Evolutionary conservation across 2,113 vertebrate genomes (phyloP), one percentile per base, ranked within the genome.

Genomic region (Crotalus helleri): DNA sequence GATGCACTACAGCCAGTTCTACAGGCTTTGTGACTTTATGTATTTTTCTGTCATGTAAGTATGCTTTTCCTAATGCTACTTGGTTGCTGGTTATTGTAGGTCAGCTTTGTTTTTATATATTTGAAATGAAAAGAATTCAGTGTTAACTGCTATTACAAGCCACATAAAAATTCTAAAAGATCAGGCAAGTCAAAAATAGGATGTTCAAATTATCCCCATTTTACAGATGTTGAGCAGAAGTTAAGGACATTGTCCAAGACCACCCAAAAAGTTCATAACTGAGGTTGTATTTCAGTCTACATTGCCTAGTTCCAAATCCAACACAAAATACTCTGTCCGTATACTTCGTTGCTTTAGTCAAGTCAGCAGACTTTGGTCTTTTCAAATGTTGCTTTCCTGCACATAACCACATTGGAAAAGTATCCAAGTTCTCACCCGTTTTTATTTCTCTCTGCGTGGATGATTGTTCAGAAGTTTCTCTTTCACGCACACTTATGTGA

Each of bases 221-320:
- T 93, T 91, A 91, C 29, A 91, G 90, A 88, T 88, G 61, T 33
- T 10, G 9, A 58, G 51, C 53, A 57, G 21, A 39, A 88, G 44
- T 24, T 85, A 15, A 24, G 51, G 46, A 23, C 39, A 88, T 58
- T 88, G 3, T 51, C 44, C 87, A 93, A 91, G 93, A 85, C 87
- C 64, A 61, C 93, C 88, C 86, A 93, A n/a, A 39, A 85, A 59
- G 86, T 21, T 29, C 44, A 26, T 23, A 19, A 9, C 59, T 55
- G 39, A 81, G 26, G 33, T 88, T 90, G 39, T 15, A 88, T 55
- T 91, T 91, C 13, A 59, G n/a, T 53, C 64, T 81, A 51, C 23
- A 51, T 53, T 88, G 91, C 44, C 93, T 85, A 88, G 39, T 91
- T 88, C 90, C 54, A 91, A 81, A 59, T 85, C 90, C 74, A 85